Evolutionary conservation across 2,797 vertebrate genomes (phyloP), one percentile per base, ranked within the genome.

Genomic region (Myotis findleyi): DNA sequence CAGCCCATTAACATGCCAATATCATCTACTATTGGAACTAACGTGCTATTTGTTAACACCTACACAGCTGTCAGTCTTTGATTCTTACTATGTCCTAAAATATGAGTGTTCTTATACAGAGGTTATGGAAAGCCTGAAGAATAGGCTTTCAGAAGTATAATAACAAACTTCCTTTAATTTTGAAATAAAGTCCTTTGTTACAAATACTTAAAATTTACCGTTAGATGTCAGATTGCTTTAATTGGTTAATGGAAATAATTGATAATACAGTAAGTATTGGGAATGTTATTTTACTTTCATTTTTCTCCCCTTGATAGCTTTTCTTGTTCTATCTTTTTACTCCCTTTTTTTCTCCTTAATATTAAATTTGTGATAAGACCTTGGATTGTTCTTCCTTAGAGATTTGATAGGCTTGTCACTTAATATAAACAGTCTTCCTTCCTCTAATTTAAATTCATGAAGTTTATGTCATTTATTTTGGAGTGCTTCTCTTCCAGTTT

Each of bases 271-370:
- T 57, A 85, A 33, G 27, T 81, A 38, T 86, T 91, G 66, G 13
- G 55, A 87, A 68, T 82, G 38, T 87, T 93, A 55, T 91, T 93
- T 82, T 93, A 57, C 49, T 73, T 83, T 76, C 27, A 55, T 93
- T 59, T 87, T 72, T 85, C 66, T 86, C 30, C 6, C 21, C 7
- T 86, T 95, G 62, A n/a, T 44, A 57, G 33, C 17, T 81, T 47
- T 69, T 38, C 86, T 66, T 86, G 6, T 93, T 73, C 27, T 64
- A n/a, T 38, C 33, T 71, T 53, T 73, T 68, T 69, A 17, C 49
- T 68, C 20, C 68, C 38, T 66, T 73, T 6, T 89, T 33, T 18
- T 21, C 41, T 76, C 41, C 16, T 44, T 79, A 41, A 66, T 91
- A 84, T 7, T 88, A 94, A 51, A 49, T 88, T 73, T 57, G 51